Evolutionary conservation across 2,888 invertebrate species (phyloP).

Genomic region (Abrostola triplasia): DNA sequence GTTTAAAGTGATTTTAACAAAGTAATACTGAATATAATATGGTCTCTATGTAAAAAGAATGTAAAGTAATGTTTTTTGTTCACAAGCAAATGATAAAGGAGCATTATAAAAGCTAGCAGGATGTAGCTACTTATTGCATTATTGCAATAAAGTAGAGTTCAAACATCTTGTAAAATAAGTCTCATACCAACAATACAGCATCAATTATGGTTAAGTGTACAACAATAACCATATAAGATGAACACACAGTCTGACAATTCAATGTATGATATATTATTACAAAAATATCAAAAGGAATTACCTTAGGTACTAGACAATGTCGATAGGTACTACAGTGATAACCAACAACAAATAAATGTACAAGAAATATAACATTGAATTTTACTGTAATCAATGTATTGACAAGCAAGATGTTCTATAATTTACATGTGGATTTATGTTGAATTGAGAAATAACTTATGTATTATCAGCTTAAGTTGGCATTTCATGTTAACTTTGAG

Average conservation of each 20-base stretch:
- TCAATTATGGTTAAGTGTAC: conserved; percentile 1
- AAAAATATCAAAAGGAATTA: no score
- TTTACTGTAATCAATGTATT: no score
- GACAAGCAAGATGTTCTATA: no score
- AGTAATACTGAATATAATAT: neutral
- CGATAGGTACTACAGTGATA: no score
- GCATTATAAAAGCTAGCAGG: conserved; percentile 1
- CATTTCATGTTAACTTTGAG: neutral
- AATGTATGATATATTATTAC: no score
- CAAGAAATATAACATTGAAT: no score
- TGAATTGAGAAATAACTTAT: no score
- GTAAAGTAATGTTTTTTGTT: neutral
- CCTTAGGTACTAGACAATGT: no score
- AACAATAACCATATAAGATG: conserved; percentile 3
- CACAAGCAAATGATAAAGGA: conserved; percentile 1
- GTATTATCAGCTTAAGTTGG: no score
- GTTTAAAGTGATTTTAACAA: no score
- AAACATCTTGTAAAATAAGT: conserved; percentile 1
- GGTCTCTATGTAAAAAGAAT: neutral
- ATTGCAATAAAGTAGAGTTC: conserved; percentile 1
- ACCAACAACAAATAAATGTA: no score
- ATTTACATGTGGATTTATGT: no score
- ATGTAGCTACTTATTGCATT: conserved; percentile 12
- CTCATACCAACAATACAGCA: neutral
- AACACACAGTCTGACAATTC: neutral